phyloP scores from a whole-genome alignment of 2,888 invertebrate species.

The Dascillus cervinus region DNA sequence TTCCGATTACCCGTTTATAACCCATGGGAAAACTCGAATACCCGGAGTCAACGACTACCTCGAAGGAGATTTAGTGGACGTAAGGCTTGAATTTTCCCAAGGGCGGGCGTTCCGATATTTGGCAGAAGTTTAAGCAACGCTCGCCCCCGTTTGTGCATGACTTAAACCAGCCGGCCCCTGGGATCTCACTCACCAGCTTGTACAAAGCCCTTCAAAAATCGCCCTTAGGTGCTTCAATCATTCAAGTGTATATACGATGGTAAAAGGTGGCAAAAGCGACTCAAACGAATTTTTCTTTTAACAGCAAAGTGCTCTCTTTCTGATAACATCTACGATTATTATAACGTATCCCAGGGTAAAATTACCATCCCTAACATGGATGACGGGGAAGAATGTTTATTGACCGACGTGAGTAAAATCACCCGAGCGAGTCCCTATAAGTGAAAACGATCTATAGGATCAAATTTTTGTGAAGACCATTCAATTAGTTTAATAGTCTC shows the following conservation, averaged over 20 bases:
- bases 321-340: constrained; percentile 88
- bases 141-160: constrained; percentile 27
- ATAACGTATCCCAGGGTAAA: constrained; percentile 95
- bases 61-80: constrained; percentile 80
- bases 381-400: constrained; percentile 84
- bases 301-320: constrained; percentile 74
- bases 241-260: too few relatives aligned
- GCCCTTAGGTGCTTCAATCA: too few relatives aligned
- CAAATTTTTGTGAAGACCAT: neutral
- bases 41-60: constrained; percentile 90
- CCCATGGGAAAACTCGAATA: constrained; percentile 91
- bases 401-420: constrained; percentile 77
- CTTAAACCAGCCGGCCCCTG: too few relatives aligned
- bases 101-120: constrained; percentile 9
- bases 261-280: too few relatives aligned
- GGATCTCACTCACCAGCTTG: too few relatives aligned
- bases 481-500: too few relatives aligned
- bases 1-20: constrained; percentile 82
- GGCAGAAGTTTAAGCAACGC: constrained; percentile 26
- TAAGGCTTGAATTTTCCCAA: too few relatives aligned
- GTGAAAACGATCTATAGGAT: neutral
- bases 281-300: too few relatives aligned
- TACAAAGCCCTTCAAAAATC: too few relatives aligned
- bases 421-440: constrained; percentile 7
- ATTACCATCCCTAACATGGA: constrained; percentile 90